A percentile compares a stretch with the other conserved stretches of the same genome.
Conservation (phyloP, 2,113 vertebrate genomes). For the Coryphaenoides rupestris region DNA sequence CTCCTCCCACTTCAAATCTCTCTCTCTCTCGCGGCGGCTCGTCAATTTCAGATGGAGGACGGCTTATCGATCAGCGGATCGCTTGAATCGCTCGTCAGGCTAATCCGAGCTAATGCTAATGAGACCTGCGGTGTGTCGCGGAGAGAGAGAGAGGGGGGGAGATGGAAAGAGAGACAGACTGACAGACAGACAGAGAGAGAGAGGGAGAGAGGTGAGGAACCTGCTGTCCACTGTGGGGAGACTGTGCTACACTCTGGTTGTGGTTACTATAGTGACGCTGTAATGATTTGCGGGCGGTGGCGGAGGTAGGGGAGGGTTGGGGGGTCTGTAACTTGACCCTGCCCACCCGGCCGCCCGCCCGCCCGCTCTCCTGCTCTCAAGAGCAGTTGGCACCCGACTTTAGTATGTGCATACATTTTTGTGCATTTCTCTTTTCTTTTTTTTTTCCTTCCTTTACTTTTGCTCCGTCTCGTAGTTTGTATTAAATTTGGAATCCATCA, state of each 20-base stretch:
- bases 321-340: background rate
- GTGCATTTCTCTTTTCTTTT: no score
- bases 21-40: conserved; percentile 10
- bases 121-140: conserved; percentile 9
- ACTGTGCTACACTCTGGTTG: background rate
- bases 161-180: no score
- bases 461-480: background rate
- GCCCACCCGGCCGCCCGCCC: no score
- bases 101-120: conserved; percentile 43
- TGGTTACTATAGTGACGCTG: conserved; percentile 1
- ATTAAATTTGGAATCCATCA: background rate
- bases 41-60: conserved; percentile 24
- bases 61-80: conserved; percentile 33
- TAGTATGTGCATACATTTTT: background rate
- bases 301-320: no score
- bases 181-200: conserved; percentile 7
- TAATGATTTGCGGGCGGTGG: conserved; percentile 2
- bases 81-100: conserved; percentile 19
- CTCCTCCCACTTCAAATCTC: conserved; percentile 1
- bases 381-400: background rate
- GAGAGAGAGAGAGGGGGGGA: conserved; percentile 6
- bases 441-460: no score
- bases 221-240: conserved; percentile 4
- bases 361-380: background rate
- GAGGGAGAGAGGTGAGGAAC: conserved; percentile 13